Evolutionary conservation across 2,113 vertebrate genomes (phyloP).

Genomic region (Asarcornis scutulata): DNA sequence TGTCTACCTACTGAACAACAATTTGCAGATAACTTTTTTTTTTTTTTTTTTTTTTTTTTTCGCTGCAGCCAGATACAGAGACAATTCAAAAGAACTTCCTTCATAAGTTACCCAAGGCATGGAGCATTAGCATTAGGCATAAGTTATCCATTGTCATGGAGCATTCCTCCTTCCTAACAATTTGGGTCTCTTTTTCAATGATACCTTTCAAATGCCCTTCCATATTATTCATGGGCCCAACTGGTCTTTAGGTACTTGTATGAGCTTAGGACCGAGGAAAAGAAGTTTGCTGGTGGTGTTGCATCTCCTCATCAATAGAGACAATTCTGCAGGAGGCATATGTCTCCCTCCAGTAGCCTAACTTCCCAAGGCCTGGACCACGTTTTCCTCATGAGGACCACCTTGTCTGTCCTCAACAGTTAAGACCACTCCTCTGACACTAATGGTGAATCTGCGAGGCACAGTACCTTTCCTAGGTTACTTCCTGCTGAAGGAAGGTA

Average conservation of each 20-base stretch:
- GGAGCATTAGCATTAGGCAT: too few species aligned
- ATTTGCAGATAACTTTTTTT: not conserved
- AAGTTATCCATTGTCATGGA: not conserved
- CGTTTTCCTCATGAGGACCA: not conserved
- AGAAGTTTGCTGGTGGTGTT: fast-evolving
- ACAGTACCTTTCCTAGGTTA: not conserved
- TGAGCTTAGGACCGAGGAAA: not conserved
- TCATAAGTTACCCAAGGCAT: not conserved
- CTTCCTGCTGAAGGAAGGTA: fast-evolving
- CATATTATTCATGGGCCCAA: too few species aligned
- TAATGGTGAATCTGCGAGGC: fast-evolving
- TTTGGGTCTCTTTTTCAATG: not conserved
- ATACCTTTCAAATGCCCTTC: not conserved
- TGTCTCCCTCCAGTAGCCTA: not conserved
- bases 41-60: not conserved
- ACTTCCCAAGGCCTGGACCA: not conserved
- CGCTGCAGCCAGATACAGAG: not conserved
- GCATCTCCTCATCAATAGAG: fast-evolving
- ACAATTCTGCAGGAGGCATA: not conserved
- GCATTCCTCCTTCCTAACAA: not conserved
- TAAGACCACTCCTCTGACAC: not conserved
- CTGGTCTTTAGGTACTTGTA: not conserved
- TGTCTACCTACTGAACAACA: not conserved
- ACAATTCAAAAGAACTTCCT: not conserved
- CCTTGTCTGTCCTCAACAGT: not conserved